phyloP scores from a whole-genome alignment of 30 jellyfish, hydroid and myxozoan genomes.

The Hydra vulgaris region DNA sequence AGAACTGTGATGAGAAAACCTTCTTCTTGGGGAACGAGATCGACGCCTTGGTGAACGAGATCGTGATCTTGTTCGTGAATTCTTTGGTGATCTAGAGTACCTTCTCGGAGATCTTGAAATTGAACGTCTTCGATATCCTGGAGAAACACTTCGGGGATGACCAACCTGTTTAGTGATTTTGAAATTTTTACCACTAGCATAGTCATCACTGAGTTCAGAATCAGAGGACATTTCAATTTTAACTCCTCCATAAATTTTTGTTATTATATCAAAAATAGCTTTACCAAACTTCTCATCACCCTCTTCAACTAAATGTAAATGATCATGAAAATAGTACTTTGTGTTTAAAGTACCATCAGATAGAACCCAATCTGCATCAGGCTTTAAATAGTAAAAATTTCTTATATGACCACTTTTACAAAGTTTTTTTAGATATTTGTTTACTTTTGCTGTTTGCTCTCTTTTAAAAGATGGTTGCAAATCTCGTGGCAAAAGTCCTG shows the following conservation, averaged over 20 bases:
- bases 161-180: too few relatives aligned
- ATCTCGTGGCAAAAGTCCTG: conserved; percentile 91
- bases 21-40: conserved; percentile 57
- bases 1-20: conserved; percentile 36
- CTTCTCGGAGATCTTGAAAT: conserved; percentile 15
- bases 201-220: conserved; percentile 46
- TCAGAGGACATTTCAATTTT: conserved; percentile 41
- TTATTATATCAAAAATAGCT: conserved; percentile 50
- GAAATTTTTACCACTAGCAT: conserved; percentile 2
- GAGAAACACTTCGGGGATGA: background rate
- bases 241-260: conserved; percentile 61
- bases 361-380: conserved; percentile 77
- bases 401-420: conserved; percentile 67
- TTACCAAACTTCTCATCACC: conserved; percentile 79
- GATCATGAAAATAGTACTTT: conserved; percentile 52
- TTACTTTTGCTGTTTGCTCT: conserved; percentile 49
- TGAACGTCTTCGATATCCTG: conserved; percentile 31
- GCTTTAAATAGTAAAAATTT: conserved; percentile 75
- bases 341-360: conserved; percentile 62
- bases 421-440: conserved; percentile 59
- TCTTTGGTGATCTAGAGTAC: conserved; percentile 20
- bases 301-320: conserved; percentile 65
- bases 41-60: conserved; percentile 51
- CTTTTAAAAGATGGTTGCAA: conserved; percentile 56
- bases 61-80: conserved; percentile 40